These are phyloP conservation scores for Drosophila chauvacae DNA, from an alignment of 1,140 invertebrate genomes.

Conservation along the genomic window DNA sequence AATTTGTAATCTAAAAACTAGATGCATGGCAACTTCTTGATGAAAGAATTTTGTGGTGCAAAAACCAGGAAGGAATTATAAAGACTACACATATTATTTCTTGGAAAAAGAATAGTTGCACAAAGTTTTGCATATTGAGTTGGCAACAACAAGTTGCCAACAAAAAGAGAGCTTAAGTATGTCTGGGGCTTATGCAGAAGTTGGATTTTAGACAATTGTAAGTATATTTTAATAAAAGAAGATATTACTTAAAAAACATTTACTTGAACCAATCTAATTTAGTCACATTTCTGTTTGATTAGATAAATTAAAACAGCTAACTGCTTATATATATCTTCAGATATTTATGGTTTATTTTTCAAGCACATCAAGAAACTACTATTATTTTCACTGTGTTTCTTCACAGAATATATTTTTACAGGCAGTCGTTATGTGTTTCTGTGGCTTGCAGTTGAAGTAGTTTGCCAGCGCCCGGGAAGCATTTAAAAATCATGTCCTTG, in stretches of 20 bases:
- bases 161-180: conserved; percentile 2
- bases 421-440: conserved; percentile 20
- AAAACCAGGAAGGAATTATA: conserved; percentile 13
- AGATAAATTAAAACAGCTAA: background rate
- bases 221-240: background rate
- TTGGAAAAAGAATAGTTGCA: conserved; percentile 1
- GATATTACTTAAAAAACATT: background rate
- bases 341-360: background rate
- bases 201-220: background rate
- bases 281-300: background rate
- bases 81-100: conserved; percentile 24
- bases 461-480: conserved; percentile 56
- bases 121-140: conserved; percentile 25
- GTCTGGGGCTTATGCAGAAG: background rate
- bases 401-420: background rate
- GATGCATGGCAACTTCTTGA: conserved; percentile 18
- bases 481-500: conserved; percentile 79
- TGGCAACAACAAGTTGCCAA: conserved; percentile 8
- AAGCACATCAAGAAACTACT: background rate
- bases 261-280: background rate
- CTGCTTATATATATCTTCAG: background rate
- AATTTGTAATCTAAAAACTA: conserved; percentile 45
- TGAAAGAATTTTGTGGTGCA: conserved; percentile 1
- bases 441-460: conserved; percentile 48
- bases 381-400: background rate